Percentiles rank a stretch among this genome's conserved stretches.
Evolutionary conservation across 23 tunicate genomes (phyloP).

Genomic region (Trididemnum clinides): DNA sequence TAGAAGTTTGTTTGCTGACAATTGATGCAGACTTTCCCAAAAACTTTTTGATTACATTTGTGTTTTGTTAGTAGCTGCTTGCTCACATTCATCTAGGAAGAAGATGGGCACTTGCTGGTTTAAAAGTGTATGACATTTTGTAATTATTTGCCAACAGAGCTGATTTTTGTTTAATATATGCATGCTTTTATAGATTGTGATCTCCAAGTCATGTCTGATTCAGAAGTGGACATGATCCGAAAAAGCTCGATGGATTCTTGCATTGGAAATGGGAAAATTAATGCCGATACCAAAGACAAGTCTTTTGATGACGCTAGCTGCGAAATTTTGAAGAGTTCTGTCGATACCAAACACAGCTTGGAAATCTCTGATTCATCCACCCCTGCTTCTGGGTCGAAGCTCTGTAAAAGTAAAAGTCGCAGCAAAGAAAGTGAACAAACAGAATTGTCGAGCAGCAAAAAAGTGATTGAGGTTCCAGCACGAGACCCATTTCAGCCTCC

Average conservation of each 20-base stretch:
- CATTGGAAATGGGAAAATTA: not conserved
- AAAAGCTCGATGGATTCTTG: not conserved
- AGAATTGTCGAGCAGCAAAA: not conserved
- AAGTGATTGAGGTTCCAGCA: not conserved
- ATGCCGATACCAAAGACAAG: not conserved
- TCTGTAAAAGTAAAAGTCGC: not conserved
- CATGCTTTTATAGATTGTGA: not conserved
- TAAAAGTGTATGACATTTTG: too few species aligned
- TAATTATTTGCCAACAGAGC: too few species aligned
- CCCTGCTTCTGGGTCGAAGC: not conserved
- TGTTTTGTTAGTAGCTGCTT: too few species aligned
- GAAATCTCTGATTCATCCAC: not conserved
- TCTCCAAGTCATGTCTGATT: conserved; percentile 30
- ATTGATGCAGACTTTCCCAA: too few species aligned
- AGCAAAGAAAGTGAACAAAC: not conserved
- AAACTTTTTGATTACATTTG: too few species aligned
- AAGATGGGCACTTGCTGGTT: too few species aligned
- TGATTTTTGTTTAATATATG: too few species aligned
- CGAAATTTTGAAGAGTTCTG: not conserved
- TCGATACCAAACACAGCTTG: not conserved
- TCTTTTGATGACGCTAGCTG: not conserved
- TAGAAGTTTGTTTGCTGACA: too few species aligned
- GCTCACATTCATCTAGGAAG: too few species aligned
- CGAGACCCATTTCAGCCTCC: conserved; percentile 66
- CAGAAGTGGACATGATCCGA: not conserved